Evolutionary conservation across 2,888 invertebrate genomes (phyloP).

Genomic region (Hirtodrosophila trivittata): DNA sequence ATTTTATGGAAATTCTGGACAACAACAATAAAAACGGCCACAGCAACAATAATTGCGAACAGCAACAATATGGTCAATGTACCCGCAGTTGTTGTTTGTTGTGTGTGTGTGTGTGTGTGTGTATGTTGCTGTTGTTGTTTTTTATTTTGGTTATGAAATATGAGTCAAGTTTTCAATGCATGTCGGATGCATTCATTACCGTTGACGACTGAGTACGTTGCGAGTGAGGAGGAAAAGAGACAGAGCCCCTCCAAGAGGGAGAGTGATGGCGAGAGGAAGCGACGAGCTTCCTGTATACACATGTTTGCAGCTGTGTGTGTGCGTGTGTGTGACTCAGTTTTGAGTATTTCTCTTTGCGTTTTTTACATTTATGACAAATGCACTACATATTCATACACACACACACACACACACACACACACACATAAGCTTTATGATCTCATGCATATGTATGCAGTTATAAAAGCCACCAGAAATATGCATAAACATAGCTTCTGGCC

Average conservation of each 20-base stretch:
- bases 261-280: constrained; percentile 12
- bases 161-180: constrained; percentile 80
- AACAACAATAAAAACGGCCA: constrained; percentile 18
- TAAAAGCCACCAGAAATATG: constrained; percentile 39
- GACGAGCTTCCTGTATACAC: constrained; percentile 49
- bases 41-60: constrained; percentile 45
- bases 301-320: constrained; percentile 57
- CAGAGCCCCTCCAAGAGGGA: background rate
- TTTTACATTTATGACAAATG: constrained; percentile 73
- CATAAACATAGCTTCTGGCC: constrained; percentile 25
- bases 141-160: constrained; percentile 74
- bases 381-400: constrained; percentile 45
- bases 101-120: background rate
- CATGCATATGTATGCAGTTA: constrained; percentile 58
- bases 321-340: constrained; percentile 32
- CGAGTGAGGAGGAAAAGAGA: constrained; percentile 6
- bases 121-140: constrained; percentile 15
- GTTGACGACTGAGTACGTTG: constrained; percentile 68
- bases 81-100: constrained; percentile 40
- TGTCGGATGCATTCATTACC: constrained; percentile 80
- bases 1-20: constrained; percentile 19
- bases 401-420: constrained; percentile 20
- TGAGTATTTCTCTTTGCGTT: constrained; percentile 39
- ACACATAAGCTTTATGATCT: constrained; percentile 49
- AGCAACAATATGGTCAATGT: constrained; percentile 77